Percentiles rank a stretch among this genome's conserved stretches.
phyloP scores from a whole-genome alignment of 2,888 invertebrate species.

The Eustalomyia histrio region DNA sequence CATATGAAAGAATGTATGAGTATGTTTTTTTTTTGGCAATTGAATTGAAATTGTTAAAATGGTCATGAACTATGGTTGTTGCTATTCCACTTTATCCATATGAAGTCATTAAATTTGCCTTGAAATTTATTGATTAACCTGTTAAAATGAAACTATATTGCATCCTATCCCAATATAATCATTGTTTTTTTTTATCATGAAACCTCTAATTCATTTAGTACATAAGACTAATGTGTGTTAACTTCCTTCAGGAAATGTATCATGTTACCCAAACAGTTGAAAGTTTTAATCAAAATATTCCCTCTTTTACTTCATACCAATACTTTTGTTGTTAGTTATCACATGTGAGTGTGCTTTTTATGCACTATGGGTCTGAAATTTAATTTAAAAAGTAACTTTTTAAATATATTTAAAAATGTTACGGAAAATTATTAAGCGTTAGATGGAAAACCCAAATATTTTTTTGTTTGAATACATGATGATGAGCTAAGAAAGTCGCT shows the following conservation, averaged over 20 bases:
- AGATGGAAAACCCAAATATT: too few relatives aligned
- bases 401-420: too few relatives aligned
- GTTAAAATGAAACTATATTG: not conserved
- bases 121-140: not conserved
- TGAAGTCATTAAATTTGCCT: not conserved
- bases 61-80: not conserved
- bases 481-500: too few relatives aligned
- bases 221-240: not conserved
- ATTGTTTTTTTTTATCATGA: not conserved
- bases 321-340: not conserved
- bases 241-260: not conserved
- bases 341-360: not conserved
- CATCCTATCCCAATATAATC: not conserved
- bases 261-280: not conserved
- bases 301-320: not conserved
- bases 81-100: not conserved
- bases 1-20: not conserved
- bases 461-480: too few relatives aligned
- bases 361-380: not conserved
- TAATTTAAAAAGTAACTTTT: too few relatives aligned
- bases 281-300: constrained; percentile 15
- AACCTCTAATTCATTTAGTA: not conserved
- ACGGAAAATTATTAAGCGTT: too few relatives aligned
- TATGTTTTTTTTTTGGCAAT: not conserved
- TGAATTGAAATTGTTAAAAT: not conserved